A percentile compares a stretch with the other conserved stretches of the same genome.
phyloP scores from a whole-genome alignment of 2,888 invertebrate species.

The Volucella inflata region DNA sequence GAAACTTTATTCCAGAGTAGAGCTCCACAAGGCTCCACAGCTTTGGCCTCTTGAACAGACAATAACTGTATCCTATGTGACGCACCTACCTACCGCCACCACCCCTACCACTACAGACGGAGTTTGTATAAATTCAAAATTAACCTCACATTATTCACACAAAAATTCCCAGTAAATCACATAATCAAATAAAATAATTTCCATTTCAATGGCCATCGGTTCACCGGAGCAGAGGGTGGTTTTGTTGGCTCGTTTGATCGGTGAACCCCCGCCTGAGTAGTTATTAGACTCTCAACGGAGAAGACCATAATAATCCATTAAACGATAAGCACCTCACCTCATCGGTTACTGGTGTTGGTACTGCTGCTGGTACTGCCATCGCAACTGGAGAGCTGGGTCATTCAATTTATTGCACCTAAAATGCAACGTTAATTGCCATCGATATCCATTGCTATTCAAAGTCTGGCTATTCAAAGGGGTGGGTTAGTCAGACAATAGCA shows the following conservation, averaged over 20 bases:
- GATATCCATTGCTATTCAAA: constrained; percentile 43
- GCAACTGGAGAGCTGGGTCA: constrained; percentile 15
- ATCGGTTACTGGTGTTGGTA: no score
- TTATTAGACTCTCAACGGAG: constrained; percentile 39
- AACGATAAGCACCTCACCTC: constrained; percentile 64
- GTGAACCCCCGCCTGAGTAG: not conserved
- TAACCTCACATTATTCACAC: constrained; percentile 71
- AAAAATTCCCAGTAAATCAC: constrained; percentile 73
- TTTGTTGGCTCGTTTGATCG: not conserved
- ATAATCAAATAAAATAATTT: constrained; percentile 73
- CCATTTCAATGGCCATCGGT: constrained; percentile 50
- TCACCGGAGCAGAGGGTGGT: constrained; percentile 6
- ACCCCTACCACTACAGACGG: no score
- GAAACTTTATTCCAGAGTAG: constrained; percentile 11
- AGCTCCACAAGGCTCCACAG: not conserved
- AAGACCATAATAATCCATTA: constrained; percentile 69
- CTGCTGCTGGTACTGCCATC: constrained; percentile 1
- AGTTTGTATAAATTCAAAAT: constrained; percentile 67
- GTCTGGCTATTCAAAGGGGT: not conserved
- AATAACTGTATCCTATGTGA: constrained; percentile 53
- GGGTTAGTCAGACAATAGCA: constrained; percentile 37
- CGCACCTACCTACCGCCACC: constrained; percentile 39
- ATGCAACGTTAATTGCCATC: constrained; percentile 70
- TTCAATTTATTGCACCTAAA: constrained; percentile 68
- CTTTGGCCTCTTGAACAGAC: constrained; percentile 28